Evolutionary conservation across 2,888 invertebrate species (phyloP), one percentile per base, ranked within the genome.

Genomic region (Metacarcinus magister): DNA sequence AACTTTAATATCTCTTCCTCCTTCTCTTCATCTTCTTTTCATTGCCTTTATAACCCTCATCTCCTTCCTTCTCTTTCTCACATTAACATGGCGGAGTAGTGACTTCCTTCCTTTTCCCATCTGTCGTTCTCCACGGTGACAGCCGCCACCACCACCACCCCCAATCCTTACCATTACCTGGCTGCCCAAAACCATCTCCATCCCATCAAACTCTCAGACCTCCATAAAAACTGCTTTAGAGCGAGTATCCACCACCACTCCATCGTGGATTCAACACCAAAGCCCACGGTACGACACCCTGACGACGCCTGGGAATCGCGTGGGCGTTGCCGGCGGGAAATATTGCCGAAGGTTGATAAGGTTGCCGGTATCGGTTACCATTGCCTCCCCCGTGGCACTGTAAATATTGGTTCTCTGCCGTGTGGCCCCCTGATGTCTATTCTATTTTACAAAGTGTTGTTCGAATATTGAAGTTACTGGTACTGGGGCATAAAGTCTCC

Each of bases 391-490:
- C 82, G 32, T 43, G 44, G 23, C 32, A 46, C 48, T 92, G 44
- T 48, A 46, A 54, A 44, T 48, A 48, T 32, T 91, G 91, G n/a
- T 48, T 46, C 28, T 28, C 32, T 7, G 82, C 82, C 82, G 82
- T 13, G 82, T 82, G 82, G 13, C 82, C 32, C 82, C 82, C 82
- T 82, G 82, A 82, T 82, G 82, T 82, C 82, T 82, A 82, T 82
- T 82, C 82, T 82, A 82, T 82, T 32, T 82, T 32, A 82, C 82
- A 82, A n/a, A 82, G 82, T 82, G 82, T 82, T 82, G 82, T 32
- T 82, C 32, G 82, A 82, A 82, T 82, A 82, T 82, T 32, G 32
- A 28, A 82, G 82, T 82, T 82, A 82, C 82, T 28, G 82, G 82
- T 82, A 82, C 82, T 82, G 32, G 82, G 32, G 82, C 82, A 82